Percentiles rank a stretch among this genome's conserved stretches.
Evolutionary conservation across 2,888 invertebrate genomes (phyloP).

Genomic region (Deroplatys truncata): DNA sequence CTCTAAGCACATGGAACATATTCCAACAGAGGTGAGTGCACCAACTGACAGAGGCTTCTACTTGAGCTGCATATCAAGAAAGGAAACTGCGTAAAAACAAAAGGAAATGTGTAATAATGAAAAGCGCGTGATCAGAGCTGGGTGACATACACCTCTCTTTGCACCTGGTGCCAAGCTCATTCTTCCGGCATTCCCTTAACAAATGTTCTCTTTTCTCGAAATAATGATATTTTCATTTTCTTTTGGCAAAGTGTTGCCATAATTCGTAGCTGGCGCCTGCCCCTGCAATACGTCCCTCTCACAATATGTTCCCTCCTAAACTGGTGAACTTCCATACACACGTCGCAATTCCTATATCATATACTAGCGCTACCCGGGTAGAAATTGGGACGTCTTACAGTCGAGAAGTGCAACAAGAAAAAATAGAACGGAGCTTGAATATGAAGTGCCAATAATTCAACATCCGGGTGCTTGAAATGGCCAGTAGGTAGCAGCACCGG

Average conservation of each 20-base stretch:
- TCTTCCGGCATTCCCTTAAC: not conserved
- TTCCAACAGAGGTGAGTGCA: no score
- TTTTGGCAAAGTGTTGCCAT: not conserved
- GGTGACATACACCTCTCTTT: not conserved
- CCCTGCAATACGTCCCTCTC: not conserved
- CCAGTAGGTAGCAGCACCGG: slow-evolving; percentile 13
- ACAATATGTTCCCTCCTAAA: not conserved
- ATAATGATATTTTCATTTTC: slow-evolving; percentile 15
- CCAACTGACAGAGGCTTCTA: no score
- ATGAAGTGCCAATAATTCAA: slow-evolving; percentile 26
- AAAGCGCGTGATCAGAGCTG: not conserved
- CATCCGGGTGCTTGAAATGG: slow-evolving; percentile 26
- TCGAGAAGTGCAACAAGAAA: not conserved
- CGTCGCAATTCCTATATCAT: slow-evolving; percentile 1
- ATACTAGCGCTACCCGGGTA: not conserved
- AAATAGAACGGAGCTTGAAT: slow-evolving; percentile 20
- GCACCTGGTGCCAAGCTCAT: not conserved
- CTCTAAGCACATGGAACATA: no score
- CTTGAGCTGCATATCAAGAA: no score
- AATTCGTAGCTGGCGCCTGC: not conserved
- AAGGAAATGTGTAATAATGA: not conserved
- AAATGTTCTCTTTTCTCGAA: not conserved
- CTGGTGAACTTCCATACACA: not conserved
- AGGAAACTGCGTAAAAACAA: not conserved
- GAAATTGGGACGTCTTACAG: slow-evolving; percentile 7